These are phyloP conservation scores for Ictidomys tridecemlineatus DNA, from an alignment of 2,113 vertebrate species.

Conservation along the genomic window DNA sequence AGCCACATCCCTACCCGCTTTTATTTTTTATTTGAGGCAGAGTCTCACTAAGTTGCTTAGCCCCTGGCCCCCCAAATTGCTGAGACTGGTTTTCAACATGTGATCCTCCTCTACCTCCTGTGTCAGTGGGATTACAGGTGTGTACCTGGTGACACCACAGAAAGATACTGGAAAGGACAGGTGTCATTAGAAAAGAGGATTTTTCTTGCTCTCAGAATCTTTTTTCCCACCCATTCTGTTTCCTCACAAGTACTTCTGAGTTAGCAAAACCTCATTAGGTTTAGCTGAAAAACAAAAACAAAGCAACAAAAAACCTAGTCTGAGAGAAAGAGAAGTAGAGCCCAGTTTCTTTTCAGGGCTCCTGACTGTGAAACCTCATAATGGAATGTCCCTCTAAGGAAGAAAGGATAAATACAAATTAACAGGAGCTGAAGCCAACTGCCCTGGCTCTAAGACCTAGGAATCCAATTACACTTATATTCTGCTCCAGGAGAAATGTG, in stretches of 20 bases:
- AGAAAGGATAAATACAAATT: neutral
- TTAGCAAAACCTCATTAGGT: conserved; percentile 41
- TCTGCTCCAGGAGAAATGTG: neutral
- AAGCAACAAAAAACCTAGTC: neutral
- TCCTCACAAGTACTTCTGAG: neutral
- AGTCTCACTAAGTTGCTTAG: neutral
- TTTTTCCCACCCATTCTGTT: neutral
- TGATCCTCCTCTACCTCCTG: neutral
- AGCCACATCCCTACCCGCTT: neutral
- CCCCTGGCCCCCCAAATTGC: too few relatives aligned
- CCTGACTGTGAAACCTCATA: neutral
- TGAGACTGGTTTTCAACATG: neutral
- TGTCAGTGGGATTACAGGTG: too few relatives aligned
- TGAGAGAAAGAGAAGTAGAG: neutral
- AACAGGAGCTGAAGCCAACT: neutral
- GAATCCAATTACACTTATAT: neutral
- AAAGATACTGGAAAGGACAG: conserved; percentile 29
- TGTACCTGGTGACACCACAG: conserved; percentile 11
- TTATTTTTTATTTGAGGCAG: neutral
- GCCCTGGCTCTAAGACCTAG: neutral
- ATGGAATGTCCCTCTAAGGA: neutral
- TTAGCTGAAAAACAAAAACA: neutral
- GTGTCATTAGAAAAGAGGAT: neutral
- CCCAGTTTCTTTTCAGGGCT: neutral
- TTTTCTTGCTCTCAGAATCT: too few relatives aligned